phyloP scores from a whole-genome alignment of 2,888 invertebrate genomes.

The Eupithecia abbreviata region DNA sequence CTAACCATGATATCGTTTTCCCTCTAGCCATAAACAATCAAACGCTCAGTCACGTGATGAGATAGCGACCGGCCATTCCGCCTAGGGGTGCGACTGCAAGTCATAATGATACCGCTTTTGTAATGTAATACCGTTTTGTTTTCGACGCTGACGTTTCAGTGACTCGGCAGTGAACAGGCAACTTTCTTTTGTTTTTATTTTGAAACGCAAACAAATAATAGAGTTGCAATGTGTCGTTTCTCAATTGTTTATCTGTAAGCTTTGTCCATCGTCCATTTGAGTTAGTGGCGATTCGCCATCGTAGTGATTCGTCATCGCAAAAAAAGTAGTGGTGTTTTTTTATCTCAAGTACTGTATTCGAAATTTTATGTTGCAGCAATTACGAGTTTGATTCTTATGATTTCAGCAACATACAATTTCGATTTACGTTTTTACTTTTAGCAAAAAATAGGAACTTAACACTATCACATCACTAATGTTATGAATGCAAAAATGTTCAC shows the following conservation, averaged over 20 bases:
- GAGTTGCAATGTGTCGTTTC: not conserved
- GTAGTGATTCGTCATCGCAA: no score
- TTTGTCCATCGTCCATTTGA: no score
- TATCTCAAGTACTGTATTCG: no score
- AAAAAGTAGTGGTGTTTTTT: no score
- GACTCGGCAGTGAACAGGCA: constrained; percentile 12
- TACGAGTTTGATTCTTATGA: not conserved
- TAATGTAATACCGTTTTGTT: constrained; percentile 26
- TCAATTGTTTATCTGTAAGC: not conserved
- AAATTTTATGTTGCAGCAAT: no score
- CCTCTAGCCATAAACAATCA: constrained; percentile 19
- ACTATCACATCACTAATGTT: no score
- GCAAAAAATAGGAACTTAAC: not conserved
- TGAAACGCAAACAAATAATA: constrained; percentile 4
- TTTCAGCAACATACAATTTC: not conserved
- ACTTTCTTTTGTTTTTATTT: constrained; percentile 6
- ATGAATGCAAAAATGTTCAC: no score
- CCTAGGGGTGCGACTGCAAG: constrained; percentile 24
- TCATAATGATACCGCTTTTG: constrained; percentile 27
- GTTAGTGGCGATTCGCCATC: no score
- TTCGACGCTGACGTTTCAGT: constrained; percentile 18
- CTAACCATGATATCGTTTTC: constrained; percentile 21
- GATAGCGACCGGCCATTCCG: constrained; percentile 19
- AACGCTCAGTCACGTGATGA: constrained; percentile 28
- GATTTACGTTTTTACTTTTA: not conserved